Base-by-base conservation (phyloP, 2,797 vertebrate species). In the Sebastes diaconus region DNA sequence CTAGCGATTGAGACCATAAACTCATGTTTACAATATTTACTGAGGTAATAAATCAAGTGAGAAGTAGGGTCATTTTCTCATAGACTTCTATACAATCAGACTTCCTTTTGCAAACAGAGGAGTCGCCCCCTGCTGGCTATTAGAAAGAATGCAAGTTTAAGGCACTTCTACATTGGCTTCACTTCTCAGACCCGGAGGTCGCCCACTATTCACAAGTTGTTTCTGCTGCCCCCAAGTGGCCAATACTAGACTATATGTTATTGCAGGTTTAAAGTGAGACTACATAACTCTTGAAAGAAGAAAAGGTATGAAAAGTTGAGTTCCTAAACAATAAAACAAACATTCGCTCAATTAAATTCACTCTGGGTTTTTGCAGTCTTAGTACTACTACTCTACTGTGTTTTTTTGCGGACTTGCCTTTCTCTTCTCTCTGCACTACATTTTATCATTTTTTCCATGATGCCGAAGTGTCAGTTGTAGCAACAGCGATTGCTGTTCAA, bases 101-200 rank as follows among this genome's bases (percentile, higher is more conserved):
- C 42, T 46, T 46, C 42, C 0, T 18, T 46, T 46, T 46, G 1
- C 42, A 46, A 46, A 1, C 16, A 46, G 16, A 18, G 42, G 16
- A 18, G 42, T 46, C 42, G 1, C 42, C 42, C 42, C 42, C 42
- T 46, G 16, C 16, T 46, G 42, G 16, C 14, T 18, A 0, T 46
- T 18, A 46, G 42, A 18, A 3, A 46, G 0, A 18, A 46, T 46
- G 42, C 14, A 42, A 3, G 14, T 16, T 42, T 42, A 42, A 42
- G 39, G 39, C 39, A 42, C 14, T 42, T 42, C 14, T 0, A 0
- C 39, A 3, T 16, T 42, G 3, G 39, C 39, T 16, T 42, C 6
- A 42, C 0, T 4, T 18, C 0, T 46, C 42, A 46, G 42, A 46
- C 16, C 42, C 0, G 7, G 42, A 46, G 16, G 1, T 46, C 3